Conservation (phyloP, 2,888 invertebrate species). For the Byasa hedistus region DNA sequence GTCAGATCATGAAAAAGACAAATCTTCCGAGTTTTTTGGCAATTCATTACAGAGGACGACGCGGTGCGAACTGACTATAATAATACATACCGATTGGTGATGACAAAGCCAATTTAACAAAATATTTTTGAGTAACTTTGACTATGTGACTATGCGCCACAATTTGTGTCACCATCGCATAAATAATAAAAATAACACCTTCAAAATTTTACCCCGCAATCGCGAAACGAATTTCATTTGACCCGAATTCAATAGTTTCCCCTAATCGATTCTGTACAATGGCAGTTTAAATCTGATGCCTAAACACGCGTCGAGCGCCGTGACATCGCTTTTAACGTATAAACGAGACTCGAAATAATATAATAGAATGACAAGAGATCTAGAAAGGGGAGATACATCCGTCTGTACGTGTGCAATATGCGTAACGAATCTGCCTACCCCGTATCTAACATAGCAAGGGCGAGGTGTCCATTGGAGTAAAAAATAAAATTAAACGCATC, state of each 20-base stretch:
- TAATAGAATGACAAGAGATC: constrained; percentile 66
- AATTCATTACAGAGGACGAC: no score
- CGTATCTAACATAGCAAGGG: constrained; percentile 53
- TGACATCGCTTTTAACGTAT: constrained; percentile 65
- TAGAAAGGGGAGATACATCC: constrained; percentile 51
- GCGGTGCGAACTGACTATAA: no score
- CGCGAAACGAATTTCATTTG: constrained; percentile 22
- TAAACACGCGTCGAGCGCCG: constrained; percentile 76
- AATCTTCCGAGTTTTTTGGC: no score
- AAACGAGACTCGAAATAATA: constrained; percentile 66
- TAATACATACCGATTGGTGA: no score
- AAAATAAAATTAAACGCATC: constrained; percentile 67
- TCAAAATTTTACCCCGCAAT: constrained; percentile 5
- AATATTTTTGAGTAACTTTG: no score
- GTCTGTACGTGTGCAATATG: constrained; percentile 55
- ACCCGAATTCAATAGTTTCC: constrained; percentile 41
- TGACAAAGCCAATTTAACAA: no score
- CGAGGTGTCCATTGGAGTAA: constrained; percentile 58
- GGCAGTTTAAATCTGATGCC: constrained; percentile 65
- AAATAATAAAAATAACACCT: background rate
- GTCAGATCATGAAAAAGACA: no score
- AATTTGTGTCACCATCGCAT: background rate
- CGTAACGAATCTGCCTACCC: constrained; percentile 64
- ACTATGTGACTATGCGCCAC: no score
- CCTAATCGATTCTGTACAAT: constrained; percentile 66